Evolutionary conservation across 2,113 vertebrate genomes (phyloP), one percentile per base, ranked within the genome.

Genomic region (Argyrosomus japonicus): DNA sequence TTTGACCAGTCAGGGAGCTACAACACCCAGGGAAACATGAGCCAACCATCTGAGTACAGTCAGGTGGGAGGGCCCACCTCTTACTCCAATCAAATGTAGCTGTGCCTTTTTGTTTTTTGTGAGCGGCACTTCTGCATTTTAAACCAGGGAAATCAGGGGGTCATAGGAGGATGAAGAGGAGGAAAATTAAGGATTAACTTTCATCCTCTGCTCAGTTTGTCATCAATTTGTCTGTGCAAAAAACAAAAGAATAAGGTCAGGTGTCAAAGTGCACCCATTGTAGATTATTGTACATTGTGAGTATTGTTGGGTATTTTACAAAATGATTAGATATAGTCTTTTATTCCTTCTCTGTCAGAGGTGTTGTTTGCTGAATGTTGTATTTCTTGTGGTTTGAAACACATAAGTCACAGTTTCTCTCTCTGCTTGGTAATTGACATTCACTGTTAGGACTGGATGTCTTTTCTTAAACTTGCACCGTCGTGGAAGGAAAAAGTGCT

Each of bases 41-140:
- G 90, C 74, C 96, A 94, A 21, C 81, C 93, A n/a, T 95, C 96
- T 3, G 96, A 96, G 83, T 97, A 97, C 88, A 95, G 96, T 80
- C 96, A 97, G 93, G 96, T 96, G 88, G 96, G 95, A 81, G 96
- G 95, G 45, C 96, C 97, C 19, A 97, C 96, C 68, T 97, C 97
- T 72, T 98, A 98, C 65, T 79, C 95, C 90, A 97, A 97, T 94
- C 97, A 97, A 68, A 98, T 98, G 92, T 99, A 97, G 94, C 57
- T 51, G 12, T 61, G 72, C 74, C 50, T 84, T 81, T 79, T 73
- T 2, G 14, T 13, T 73, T 40, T 68, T 67, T 7, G 1, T 19
- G 18, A 70, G 68, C 8, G 50, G 81, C 83, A 74, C 70, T 47
- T 65, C 17, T 70, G 13, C 85, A 73, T 82, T 94, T 86, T 90